Evolutionary conservation across 2,797 vertebrate species (phyloP).

Genomic region (Alexandromys oeconomus): DNA sequence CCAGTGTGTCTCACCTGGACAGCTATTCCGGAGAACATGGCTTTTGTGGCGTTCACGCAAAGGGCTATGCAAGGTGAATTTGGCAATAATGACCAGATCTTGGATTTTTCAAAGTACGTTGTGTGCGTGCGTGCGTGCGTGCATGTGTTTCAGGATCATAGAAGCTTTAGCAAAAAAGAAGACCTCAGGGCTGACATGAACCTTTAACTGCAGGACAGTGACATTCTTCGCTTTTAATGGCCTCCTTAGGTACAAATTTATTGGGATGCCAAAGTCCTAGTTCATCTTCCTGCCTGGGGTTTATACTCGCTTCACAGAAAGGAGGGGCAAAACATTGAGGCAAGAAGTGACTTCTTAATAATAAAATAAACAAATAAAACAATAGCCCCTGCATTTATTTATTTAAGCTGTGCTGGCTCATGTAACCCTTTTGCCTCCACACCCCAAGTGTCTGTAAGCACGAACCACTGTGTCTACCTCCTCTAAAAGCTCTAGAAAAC

Average conservation of each 20-base stretch:
- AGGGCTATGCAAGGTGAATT: constrained; percentile 24
- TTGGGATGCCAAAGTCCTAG: constrained; percentile 59
- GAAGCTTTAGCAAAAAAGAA: constrained; percentile 23
- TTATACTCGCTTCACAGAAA: constrained; percentile 39
- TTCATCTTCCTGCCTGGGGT: neutral
- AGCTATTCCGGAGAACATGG: constrained; percentile 9
- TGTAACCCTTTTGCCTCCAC: neutral
- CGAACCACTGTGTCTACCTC: neutral
- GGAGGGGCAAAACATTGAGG: neutral
- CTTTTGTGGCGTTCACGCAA: constrained; percentile 28
- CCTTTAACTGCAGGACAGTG: neutral
- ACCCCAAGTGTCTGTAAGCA: neutral
- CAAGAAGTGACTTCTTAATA: neutral
- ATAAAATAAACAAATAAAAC: neutral
- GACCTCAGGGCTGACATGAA: neutral
- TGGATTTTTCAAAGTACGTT: constrained; percentile 2
- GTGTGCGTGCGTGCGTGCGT: neutral
- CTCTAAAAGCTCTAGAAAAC: neutral
- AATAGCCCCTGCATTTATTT: no score
- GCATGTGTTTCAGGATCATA: neutral
- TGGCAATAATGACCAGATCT: neutral
- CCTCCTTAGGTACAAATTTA: constrained; percentile 58
- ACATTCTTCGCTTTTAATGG: constrained; percentile 52
- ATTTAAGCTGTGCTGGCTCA: neutral
- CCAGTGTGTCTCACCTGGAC: neutral